A percentile compares a stretch with the other conserved stretches of the same genome.
Evolutionary conservation across 2,113 vertebrate genomes (phyloP).

Genomic region (Nerophis lumbriciformis): DNA sequence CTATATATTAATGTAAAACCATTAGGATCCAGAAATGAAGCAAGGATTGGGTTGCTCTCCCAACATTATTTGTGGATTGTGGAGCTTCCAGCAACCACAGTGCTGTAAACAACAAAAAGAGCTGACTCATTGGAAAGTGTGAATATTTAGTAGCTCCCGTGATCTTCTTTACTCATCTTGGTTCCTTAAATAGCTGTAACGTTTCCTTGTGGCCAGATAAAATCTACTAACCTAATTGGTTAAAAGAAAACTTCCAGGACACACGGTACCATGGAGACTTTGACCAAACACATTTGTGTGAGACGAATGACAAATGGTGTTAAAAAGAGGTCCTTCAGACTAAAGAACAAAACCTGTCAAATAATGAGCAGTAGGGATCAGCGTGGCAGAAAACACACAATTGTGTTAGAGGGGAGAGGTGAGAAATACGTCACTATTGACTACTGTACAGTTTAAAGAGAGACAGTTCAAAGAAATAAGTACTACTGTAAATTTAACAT

Average conservation of each 20-base stretch:
- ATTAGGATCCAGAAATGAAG: slow-evolving; percentile 3
- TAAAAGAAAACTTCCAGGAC: slow-evolving; percentile 4
- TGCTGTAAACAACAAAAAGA: slow-evolving; percentile 24
- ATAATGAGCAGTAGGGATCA: slow-evolving; percentile 31
- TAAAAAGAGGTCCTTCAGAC: slow-evolving; percentile 24
- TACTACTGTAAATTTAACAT: not conserved
- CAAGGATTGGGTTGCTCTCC: slow-evolving; percentile 1
- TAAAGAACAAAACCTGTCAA: slow-evolving; percentile 22
- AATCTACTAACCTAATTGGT: slow-evolving; percentile 41
- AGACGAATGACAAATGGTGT: not conserved
- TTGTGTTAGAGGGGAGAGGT: slow-evolving; percentile 16
- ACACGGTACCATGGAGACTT: not conserved
- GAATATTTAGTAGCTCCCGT: slow-evolving; percentile 27
- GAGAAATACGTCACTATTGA: not conserved
- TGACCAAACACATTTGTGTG: slow-evolving; percentile 16
- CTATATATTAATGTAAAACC: slow-evolving; percentile 13
- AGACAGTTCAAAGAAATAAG: not conserved
- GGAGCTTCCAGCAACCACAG: slow-evolving; percentile 31
- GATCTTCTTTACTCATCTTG: slow-evolving; percentile 39
- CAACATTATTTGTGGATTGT: slow-evolving; percentile 12
- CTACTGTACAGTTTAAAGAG: not conserved
- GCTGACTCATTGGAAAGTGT: slow-evolving; percentile 50
- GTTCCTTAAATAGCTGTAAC: slow-evolving; percentile 36
- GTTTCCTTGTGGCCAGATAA: slow-evolving; percentile 30
- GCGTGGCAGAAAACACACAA: slow-evolving; percentile 11